Evolutionary conservation across 53 echinoderm and acorn worm genomes (phyloP), one percentile per base, ranked within the genome.

Genomic region (Mesocentrotus franciscanus): DNA sequence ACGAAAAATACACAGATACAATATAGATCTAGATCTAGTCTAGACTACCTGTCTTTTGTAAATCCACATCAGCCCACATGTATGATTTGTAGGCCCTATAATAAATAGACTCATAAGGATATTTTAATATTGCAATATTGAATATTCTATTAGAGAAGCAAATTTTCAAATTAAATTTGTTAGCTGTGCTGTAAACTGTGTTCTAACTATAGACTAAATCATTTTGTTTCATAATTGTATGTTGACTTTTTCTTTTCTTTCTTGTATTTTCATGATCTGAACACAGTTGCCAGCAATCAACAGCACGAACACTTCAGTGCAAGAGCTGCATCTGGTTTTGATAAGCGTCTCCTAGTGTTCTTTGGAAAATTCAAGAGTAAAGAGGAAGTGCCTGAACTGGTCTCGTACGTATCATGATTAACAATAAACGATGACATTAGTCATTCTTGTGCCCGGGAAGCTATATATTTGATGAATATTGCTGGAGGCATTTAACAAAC

Each of bases 331-430:
- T 26, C 96, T 42, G 59, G 93, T 55, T 94, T 95, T 78, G 98
- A 98, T 64, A 97, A 95, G 90, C 97, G 85, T 94, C 94, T 97
- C 60, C 95, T 98, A 79, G 98, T 98, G 26, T 95, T 60, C 94
- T 95, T 95, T 33, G 97, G 98, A 24, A 96, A 95, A 74, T 98
- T 96, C 95, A 96, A 97, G 95, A 96, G 96, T 7, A 56, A 90
- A 55, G 95, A 95, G 56, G 97, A 97, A 64, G 97, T 98, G 36
- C 98, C 98, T 62, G 62, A 94, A 76, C 93, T 95, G 17, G 97
- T 98, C 57, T 97, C 98, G 98, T 98, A 95, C 97, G 97, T 96
- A 95, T 76, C 56, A 74, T 13, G 15, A 1, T 68, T 68, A 24
- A 61, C 61, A 61, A 15, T 17, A 78, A 33, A n/a, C 13, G 27